Percentiles rank a stretch among this genome's conserved stretches.
Evolutionary conservation across 1,140 invertebrate genomes (phyloP).

Genomic region (Agrilus planipennis): DNA sequence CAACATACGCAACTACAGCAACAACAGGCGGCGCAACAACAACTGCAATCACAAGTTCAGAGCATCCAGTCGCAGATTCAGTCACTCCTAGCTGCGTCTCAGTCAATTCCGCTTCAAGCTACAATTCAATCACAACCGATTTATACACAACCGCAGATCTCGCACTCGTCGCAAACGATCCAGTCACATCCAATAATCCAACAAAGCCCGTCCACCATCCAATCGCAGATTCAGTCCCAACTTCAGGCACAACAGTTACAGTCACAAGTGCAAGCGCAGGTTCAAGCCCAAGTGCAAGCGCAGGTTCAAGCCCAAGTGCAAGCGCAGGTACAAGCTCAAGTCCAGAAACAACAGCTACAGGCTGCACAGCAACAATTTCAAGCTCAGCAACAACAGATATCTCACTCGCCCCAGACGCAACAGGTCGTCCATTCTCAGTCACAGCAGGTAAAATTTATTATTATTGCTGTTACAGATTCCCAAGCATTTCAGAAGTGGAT

Average conservation of each 20-base stretch:
- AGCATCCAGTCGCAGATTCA: constrained; percentile 4
- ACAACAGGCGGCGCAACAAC: background rate
- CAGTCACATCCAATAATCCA: no score
- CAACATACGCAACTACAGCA: constrained; percentile 2
- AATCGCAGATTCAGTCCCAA: background rate
- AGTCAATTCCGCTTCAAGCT: no score
- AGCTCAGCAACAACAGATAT: constrained; percentile 2
- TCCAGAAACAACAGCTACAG: constrained; percentile 5
- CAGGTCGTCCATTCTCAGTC: background rate
- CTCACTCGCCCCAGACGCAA: background rate
- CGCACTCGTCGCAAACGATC: no score
- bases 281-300: constrained; percentile 27
- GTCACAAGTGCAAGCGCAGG: constrained; percentile 28
- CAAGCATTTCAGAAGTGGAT: no score
- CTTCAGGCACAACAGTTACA: constrained; percentile 10
- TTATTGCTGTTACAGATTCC: no score
- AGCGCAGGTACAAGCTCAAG: no score
- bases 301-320: constrained; percentile 15
- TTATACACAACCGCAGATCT: no score
- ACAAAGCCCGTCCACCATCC: background rate
- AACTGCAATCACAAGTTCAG: background rate
- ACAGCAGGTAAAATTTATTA: background rate
- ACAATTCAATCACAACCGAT: no score
- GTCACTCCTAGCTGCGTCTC: no score
- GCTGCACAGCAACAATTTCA: constrained; percentile 1